Conservation (phyloP, 1,140 invertebrate genomes). For the Heliconius hewitsoni region DNA sequence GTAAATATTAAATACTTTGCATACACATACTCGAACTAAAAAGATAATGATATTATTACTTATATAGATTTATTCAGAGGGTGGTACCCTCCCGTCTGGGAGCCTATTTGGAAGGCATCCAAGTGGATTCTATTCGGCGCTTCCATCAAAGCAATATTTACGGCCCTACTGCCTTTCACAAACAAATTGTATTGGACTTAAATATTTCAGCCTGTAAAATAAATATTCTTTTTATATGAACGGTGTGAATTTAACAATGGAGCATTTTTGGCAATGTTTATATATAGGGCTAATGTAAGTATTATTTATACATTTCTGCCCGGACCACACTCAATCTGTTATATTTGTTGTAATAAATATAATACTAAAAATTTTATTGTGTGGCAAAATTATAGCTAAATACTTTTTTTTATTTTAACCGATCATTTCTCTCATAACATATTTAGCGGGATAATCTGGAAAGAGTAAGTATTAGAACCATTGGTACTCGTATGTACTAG, state of each 20-base stretch:
- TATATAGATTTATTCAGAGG: slow-evolving; percentile 15
- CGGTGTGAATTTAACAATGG: slow-evolving; percentile 11
- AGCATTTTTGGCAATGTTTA: not conserved
- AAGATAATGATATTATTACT: slow-evolving; percentile 1
- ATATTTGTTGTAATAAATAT: no score
- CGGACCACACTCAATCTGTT: no score
- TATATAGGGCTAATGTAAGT: not conserved
- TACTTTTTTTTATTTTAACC: not conserved
- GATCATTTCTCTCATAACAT: no score
- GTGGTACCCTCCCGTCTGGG: slow-evolving; percentile 27
- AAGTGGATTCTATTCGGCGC: slow-evolving; percentile 42
- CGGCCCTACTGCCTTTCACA: slow-evolving; percentile 36
- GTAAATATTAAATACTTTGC: not conserved
- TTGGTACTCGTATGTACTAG: no score
- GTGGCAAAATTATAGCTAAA: no score
- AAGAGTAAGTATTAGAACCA: no score
- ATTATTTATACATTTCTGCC: not conserved
- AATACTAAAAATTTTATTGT: no score
- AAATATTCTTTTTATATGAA: slow-evolving; percentile 17
- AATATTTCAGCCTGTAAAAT: slow-evolving; percentile 10
- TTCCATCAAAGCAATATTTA: slow-evolving; percentile 45
- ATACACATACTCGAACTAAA: not conserved
- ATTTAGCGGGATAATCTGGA: no score
- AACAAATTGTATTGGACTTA: slow-evolving; percentile 40
- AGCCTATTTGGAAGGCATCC: slow-evolving; percentile 43